Conservation (phyloP, 2,888 invertebrate species). For the Petrophora chlorosata region DNA sequence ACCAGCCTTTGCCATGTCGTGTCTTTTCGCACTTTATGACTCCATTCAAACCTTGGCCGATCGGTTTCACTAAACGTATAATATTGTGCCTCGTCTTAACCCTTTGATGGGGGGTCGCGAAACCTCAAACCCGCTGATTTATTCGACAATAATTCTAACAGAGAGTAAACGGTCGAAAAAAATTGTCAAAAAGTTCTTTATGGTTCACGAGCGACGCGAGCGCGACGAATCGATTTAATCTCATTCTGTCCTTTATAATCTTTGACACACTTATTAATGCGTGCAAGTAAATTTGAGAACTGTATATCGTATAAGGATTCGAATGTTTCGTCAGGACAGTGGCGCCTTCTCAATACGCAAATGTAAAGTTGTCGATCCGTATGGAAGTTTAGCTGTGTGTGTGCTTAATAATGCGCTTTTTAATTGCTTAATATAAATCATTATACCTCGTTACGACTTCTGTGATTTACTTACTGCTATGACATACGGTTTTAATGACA, state of each 20-base stretch:
- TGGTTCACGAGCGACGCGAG: conserved; percentile 51
- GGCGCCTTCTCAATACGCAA: conserved; percentile 15
- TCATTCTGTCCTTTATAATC: conserved; percentile 56
- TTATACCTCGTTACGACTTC: conserved; percentile 70
- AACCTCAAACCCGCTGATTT: conserved; percentile 75
- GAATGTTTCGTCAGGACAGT: not conserved
- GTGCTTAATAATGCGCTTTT: conserved; percentile 68
- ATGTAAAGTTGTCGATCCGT: conserved; percentile 6
- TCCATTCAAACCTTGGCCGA: conserved; percentile 66
- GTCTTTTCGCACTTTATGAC: conserved; percentile 64
- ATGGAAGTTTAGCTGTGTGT: conserved; percentile 34
- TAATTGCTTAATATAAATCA: conserved; percentile 82
- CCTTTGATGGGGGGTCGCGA: conserved; percentile 62
- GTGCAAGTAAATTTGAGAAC: not conserved
- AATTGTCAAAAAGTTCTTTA: conserved; percentile 79
- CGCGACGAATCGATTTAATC: conserved; percentile 73
- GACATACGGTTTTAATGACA: conserved; percentile 76
- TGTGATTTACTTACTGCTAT: conserved; percentile 80
- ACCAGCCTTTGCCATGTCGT: conserved; percentile 46
- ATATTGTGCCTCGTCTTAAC: conserved; percentile 47
- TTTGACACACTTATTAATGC: conserved; percentile 34
- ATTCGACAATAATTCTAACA: conserved; percentile 71
- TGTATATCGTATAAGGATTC: not conserved
- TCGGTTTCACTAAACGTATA: conserved; percentile 67
- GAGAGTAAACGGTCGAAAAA: conserved; percentile 38